Conservation (phyloP, 2,888 invertebrate species). For the Luperina testacea region DNA sequence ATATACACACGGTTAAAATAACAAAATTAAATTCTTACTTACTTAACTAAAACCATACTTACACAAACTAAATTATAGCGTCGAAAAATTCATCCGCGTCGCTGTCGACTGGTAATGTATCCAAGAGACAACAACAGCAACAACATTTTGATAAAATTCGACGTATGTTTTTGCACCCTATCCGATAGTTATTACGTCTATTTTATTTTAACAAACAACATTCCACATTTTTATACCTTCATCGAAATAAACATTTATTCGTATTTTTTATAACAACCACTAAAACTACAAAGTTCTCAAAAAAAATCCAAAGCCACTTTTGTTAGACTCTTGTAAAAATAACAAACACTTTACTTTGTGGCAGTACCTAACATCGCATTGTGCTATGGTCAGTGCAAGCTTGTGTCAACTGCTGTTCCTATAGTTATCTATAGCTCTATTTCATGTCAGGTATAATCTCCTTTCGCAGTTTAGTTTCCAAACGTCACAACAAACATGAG, state of each 20-base stretch:
- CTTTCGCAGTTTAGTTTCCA: neutral
- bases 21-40: too few species aligned
- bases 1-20: too few species aligned
- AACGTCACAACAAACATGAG: neutral
- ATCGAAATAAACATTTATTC: neutral
- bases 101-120: too few species aligned
- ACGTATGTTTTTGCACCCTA: neutral
- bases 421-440: neutral
- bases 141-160: neutral
- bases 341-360: slow-evolving; percentile 32
- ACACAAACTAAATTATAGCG: too few species aligned
- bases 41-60: too few species aligned
- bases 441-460: neutral
- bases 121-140: too few species aligned
- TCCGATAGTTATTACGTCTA: too few species aligned
- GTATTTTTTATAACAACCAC: slow-evolving; percentile 10
- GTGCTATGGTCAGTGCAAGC: slow-evolving; percentile 21
- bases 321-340: neutral
- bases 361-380: slow-evolving; percentile 43
- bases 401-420: slow-evolving; percentile 49
- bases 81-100: too few species aligned
- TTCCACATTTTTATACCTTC: neutral
- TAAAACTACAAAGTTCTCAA: neutral
- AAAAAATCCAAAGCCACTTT: slow-evolving; percentile 8
- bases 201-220: neutral